Base-by-base conservation (phyloP, 2,113 vertebrate species). In the Eulemur macaco region DNA sequence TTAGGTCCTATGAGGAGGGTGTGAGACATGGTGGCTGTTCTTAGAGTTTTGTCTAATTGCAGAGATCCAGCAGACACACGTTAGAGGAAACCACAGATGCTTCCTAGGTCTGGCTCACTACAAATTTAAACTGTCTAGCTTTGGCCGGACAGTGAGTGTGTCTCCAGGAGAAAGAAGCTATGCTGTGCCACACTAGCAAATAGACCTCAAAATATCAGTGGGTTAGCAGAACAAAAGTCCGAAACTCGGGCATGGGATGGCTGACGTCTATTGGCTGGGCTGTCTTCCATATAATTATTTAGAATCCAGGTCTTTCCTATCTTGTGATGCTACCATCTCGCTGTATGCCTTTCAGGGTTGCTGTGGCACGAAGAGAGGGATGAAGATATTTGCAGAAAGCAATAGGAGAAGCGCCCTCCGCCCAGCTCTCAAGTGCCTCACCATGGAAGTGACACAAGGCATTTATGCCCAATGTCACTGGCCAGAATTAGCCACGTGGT, bases 201-300 rank as follows among this genome's bases (percentile, higher is more conserved):
- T 3, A 52, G 63, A 66, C 34, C 34, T 86, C 58, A 21, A 50
- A 47, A 27, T 18, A 1, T 8, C 27, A 39, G n/a, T 54, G 18
- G 13, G 2, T 18, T 37, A 83, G 23, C 37, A 76, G 84, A 87
- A 63, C 21, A 31, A 29, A 29, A 47, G 42, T 31, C 21, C 13
- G 0, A 0, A 4, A 31, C 25, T 85, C 34, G 1, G 45, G 13
- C n/a, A 5, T 0, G 0, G 45, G 31, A 71, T 15, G 52, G 37
- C 13, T 18, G 12, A 10, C 6, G 10, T 20, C 13, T 37, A 4
- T 25, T 17, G 21, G 3, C 27, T n/a, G 47, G 54, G 21, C 29
- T 66, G 3, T 54, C 25, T 4, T 34, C n/a, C 3, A 6, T 3
- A 0, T 2, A 25, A 27, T 54, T 34, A 20, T 39, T 45, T 54